These are phyloP conservation scores for Baryphthengus martii DNA, from an alignment of 2,113 vertebrate species.

Conservation along the genomic window DNA sequence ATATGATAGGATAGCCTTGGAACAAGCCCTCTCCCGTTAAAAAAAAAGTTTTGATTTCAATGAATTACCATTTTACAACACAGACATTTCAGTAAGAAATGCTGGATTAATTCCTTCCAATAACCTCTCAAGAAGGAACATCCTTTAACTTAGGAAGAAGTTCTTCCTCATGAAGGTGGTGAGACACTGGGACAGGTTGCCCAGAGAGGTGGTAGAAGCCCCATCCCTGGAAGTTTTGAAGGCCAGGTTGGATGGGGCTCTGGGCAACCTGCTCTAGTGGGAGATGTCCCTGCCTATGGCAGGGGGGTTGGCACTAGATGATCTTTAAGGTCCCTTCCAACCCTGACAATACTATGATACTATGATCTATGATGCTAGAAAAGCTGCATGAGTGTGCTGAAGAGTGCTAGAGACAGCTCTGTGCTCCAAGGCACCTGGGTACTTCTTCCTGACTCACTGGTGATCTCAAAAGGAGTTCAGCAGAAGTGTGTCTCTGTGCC, in stretches of 20 bases:
- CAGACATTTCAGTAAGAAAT: not conserved
- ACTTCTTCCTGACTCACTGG: not conserved
- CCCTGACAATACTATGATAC: no score
- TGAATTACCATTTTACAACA: not conserved
- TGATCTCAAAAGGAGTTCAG: not conserved
- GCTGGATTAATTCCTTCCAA: not conserved
- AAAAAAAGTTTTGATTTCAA: not conserved
- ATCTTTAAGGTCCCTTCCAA: no score
- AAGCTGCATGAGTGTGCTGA: not conserved
- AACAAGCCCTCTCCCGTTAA: not conserved
- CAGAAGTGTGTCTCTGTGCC: not conserved
- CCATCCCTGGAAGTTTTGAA: no score
- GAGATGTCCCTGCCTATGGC: no score
- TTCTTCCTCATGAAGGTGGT: no score
- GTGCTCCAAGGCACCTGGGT: not conserved
- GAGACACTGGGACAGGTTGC: no score
- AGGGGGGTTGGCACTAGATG: no score
- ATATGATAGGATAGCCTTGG: not conserved
- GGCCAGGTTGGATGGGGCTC: no score
- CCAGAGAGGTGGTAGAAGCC: no score
- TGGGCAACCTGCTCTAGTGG: no score
- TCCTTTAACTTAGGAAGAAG: no score
- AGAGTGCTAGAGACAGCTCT: slow-evolving; percentile 8
- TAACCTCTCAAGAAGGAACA: not conserved
- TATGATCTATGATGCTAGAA: not conserved